phyloP scores from a whole-genome alignment of 2,113 vertebrate genomes.

The Chloropsis cyanopogon region DNA sequence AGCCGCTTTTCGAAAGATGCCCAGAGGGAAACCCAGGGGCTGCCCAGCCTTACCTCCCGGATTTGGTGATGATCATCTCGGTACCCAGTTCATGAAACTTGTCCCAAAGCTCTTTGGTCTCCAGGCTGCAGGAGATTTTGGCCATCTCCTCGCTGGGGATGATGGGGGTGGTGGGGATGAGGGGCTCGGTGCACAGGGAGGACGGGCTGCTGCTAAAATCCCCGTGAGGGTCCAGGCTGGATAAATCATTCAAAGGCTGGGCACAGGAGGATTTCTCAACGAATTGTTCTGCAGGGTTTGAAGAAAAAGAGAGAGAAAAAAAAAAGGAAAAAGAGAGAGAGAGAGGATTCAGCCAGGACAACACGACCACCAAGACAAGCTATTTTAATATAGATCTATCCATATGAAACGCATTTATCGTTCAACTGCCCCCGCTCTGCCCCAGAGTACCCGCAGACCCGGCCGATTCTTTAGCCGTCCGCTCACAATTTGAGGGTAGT shows the following conservation, averaged over 20 bases:
- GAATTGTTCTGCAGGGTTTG: constrained; percentile 84
- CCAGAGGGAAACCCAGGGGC: fast-evolving
- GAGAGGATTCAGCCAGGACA: not conserved
- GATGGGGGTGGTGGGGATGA: constrained; percentile 91
- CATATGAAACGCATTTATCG: not conserved
- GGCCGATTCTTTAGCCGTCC: not conserved
- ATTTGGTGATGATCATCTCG: constrained; percentile 99
- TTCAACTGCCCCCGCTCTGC: not conserved
- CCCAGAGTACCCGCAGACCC: not conserved
- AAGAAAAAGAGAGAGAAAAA: not conserved
- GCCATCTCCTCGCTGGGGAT: constrained; percentile 97
- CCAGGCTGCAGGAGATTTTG: constrained; percentile 93
- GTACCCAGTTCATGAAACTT: constrained; percentile 98
- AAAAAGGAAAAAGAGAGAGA: fast-evolving
- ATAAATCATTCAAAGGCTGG: constrained; percentile 83
- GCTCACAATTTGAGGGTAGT: not conserved
- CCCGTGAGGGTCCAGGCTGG: constrained; percentile 81
- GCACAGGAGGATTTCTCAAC: constrained; percentile 93
- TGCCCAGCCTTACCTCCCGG: constrained; percentile 82
- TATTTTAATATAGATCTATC: not conserved
- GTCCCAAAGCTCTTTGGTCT: constrained; percentile 99
- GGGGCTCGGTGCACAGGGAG: constrained; percentile 88
- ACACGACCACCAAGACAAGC: not conserved
- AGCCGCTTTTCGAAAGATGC: not conserved
- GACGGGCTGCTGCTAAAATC: constrained; percentile 81